Evolutionary conservation across 2,888 invertebrate genomes (phyloP).

Genomic region (Orchesellides sinensis): DNA sequence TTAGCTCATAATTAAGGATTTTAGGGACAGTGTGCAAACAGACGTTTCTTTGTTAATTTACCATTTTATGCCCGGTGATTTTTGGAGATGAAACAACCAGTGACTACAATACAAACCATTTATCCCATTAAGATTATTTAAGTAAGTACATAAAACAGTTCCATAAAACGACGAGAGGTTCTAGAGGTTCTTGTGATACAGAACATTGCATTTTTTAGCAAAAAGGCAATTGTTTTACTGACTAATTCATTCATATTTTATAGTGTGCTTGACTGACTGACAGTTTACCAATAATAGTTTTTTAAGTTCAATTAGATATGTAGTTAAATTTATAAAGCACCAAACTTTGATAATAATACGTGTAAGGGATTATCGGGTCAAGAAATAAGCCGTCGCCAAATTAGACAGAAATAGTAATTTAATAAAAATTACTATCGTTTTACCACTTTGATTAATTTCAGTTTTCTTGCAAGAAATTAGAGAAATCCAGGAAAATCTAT

Average conservation of each 20-base stretch:
- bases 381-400: slow-evolving; percentile 12
- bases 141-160: slow-evolving; percentile 37
- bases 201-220: slow-evolving; percentile 46
- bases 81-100: too few species aligned
- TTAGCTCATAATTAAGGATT: slow-evolving; percentile 12
- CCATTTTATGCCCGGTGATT: too few species aligned
- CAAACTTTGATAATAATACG: background rate
- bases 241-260: slow-evolving; percentile 10
- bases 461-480: too few species aligned
- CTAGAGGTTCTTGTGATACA: slow-evolving; percentile 59
- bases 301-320: background rate
- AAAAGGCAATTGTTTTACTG: slow-evolving; percentile 34
- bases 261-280: slow-evolving; percentile 59
- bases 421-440: slow-evolving; percentile 1
- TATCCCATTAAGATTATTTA: background rate
- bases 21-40: slow-evolving; percentile 65
- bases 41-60: too few species aligned
- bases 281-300: slow-evolving; percentile 58
- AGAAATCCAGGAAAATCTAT: too few species aligned
- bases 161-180: slow-evolving; percentile 63
- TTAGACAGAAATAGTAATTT: background rate
- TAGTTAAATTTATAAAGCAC: background rate
- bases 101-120: slow-evolving; percentile 12
- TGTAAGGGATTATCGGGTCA: background rate
- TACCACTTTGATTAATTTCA: slow-evolving; percentile 24